Evolutionary conservation across 2,113 vertebrate genomes (phyloP), one percentile per base, ranked within the genome.

Genomic region (Macrotus californicus): DNA sequence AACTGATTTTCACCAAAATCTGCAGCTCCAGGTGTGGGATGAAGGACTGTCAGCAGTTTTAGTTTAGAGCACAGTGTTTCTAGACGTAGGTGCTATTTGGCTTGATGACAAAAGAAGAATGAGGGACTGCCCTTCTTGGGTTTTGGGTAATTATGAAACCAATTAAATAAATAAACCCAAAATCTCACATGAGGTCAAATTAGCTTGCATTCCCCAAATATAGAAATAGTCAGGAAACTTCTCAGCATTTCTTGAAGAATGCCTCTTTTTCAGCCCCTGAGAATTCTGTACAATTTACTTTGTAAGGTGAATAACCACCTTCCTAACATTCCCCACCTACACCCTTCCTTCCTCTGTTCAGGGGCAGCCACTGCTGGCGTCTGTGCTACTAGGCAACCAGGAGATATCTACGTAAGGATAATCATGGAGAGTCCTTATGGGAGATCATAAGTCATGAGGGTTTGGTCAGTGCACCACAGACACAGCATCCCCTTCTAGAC

Each of bases 101-200:
- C 93, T 89, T 93, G 36, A 70, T 31, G 46, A 48, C 72, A 48
- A 93, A 93, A 93, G 26, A 46, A 64, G n/a, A 89, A 50, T 76
- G 29, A 79, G 72, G 39, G 29, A 66, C 70, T 84, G 9, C 54
- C 39, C 29, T 91, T 91, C 46, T 14, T 79, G 14, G 21, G 31
- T 79, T 50, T 70, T 36, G 31, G 52, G 46, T 52, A 59, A 66
- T 52, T 66, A 88, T 59, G 29, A 93, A 94, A 64, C 18, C 41
- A 52, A 39, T 16, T 31, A 9, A 67, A 83, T 7, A 82, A 89
- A 36, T 52, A 46, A 91, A 93, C 54, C 54, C 6, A 1, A 82
- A 77, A 54, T 61, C 43, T 26, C 6, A 31, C 8, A 1, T 94
- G 43, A 64, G 19, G 5, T 88, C 64, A 93, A 70, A 70, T 29